phyloP scores from a whole-genome alignment of 2,113 vertebrate species.

The Pycnonotus jocosus region DNA sequence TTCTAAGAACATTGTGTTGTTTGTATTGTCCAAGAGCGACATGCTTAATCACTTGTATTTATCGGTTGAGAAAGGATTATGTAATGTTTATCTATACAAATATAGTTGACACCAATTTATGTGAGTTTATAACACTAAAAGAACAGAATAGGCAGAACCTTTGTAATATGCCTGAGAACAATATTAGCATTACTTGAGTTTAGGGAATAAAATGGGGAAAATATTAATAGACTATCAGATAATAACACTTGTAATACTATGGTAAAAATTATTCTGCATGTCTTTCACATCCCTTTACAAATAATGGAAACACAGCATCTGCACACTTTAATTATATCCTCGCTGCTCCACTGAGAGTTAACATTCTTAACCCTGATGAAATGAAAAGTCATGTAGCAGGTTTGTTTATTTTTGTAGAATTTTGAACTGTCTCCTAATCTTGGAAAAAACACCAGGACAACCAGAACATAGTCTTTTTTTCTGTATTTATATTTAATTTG shows the following conservation, averaged over 20 bases:
- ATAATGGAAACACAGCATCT: not conserved
- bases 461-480: not conserved
- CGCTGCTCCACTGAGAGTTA: not conserved
- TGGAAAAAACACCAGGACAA: not conserved
- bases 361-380: not conserved
- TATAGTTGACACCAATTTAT: not conserved
- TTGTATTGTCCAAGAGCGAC: too few relatives aligned
- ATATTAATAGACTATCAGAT: not conserved
- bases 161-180: not conserved
- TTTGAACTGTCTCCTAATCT: not conserved
- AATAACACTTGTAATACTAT: not conserved
- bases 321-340: not conserved
- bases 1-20: too few relatives aligned
- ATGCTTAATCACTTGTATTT: not conserved
- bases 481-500: not conserved
- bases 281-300: not conserved
- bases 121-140: not conserved
- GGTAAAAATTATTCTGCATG: not conserved
- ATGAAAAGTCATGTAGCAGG: not conserved
- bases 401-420: not conserved
- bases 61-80: not conserved
- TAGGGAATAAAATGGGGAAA: not conserved
- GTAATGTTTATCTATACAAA: not conserved
- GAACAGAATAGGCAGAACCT: not conserved
- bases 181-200: not conserved